Evolutionary conservation across 2,888 invertebrate genomes (phyloP).

Genomic region (Axea sp.): DNA sequence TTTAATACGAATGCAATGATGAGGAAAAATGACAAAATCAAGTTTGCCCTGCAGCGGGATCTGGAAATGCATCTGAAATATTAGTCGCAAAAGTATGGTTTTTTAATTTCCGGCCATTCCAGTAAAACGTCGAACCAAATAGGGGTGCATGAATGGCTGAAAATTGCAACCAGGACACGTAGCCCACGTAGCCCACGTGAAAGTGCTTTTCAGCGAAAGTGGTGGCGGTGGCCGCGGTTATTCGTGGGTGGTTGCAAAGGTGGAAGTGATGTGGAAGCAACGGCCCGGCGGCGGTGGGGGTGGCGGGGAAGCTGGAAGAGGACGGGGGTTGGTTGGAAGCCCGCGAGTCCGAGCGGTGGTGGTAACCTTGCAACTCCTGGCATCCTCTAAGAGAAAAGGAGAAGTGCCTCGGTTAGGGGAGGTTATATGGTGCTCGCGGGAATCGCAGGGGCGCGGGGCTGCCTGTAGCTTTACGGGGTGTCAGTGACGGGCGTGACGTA

Average conservation of each 20-base stretch:
- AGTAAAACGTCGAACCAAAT: too few relatives aligned
- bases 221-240: slow-evolving; percentile 68
- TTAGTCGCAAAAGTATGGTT: too few relatives aligned
- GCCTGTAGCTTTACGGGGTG: slow-evolving; percentile 71
- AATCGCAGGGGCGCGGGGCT: slow-evolving; percentile 64
- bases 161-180: slow-evolving; percentile 54
- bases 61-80: too few relatives aligned
- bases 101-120: too few relatives aligned
- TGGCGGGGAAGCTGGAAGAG: slow-evolving; percentile 23
- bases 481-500: slow-evolving; percentile 79
- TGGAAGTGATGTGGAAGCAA: slow-evolving; percentile 49
- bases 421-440: slow-evolving; percentile 63
- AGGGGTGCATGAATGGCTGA: slow-evolving; percentile 17
- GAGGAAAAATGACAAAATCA: too few relatives aligned
- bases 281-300: slow-evolving; percentile 21
- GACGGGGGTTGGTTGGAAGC: slow-evolving; percentile 59
- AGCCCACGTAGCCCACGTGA: too few relatives aligned
- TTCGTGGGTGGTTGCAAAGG: slow-evolving; percentile 61
- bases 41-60: too few relatives aligned
- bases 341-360: slow-evolving; percentile 60
- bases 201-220: slow-evolving; percentile 73
- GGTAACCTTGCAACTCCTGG: slow-evolving; percentile 78
- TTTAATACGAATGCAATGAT: too few relatives aligned
- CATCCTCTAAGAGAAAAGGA: slow-evolving; percentile 69
- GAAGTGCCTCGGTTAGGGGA: slow-evolving; percentile 68